Evolutionary conservation across 2,888 invertebrate species (phyloP).

Genomic region (Cerastoderma edule): DNA sequence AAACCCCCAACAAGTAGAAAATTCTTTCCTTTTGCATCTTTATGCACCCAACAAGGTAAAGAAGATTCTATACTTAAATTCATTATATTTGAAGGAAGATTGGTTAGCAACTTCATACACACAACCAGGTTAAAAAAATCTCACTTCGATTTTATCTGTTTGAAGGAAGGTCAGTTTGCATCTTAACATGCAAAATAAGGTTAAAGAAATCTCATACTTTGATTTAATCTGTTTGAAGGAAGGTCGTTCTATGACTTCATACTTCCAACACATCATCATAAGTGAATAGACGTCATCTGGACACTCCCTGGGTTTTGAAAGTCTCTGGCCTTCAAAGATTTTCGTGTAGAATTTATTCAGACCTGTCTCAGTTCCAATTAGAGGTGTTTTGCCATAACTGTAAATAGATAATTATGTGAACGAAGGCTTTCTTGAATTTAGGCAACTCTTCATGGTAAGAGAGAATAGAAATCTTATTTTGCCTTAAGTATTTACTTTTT

Average conservation of each 20-base stretch:
- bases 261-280: slow-evolving; percentile 45
- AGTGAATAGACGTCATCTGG: slow-evolving; percentile 28
- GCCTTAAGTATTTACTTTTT: neutral
- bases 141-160: neutral
- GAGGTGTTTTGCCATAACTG: slow-evolving; percentile 46
- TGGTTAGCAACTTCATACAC: no score
- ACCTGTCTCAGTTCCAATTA: slow-evolving; percentile 24
- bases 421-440: no score
- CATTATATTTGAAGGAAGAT: no score
- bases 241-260: slow-evolving; percentile 27
- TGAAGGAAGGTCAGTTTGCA: neutral
- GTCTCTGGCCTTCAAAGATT: slow-evolving; percentile 24
- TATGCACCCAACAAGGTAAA: no score
- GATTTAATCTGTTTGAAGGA: slow-evolving; percentile 25
- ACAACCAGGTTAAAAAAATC: neutral
- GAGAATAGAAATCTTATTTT: neutral
- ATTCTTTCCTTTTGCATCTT: no score
- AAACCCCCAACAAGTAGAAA: no score
- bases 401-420: neutral
- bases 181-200: neutral
- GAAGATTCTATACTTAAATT: no score
- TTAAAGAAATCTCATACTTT: slow-evolving; percentile 29
- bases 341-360: slow-evolving; percentile 12
- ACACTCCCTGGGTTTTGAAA: slow-evolving; percentile 28
- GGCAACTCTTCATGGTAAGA: neutral